Percentiles rank a stretch among this genome's conserved stretches.
Conservation (phyloP, 2,888 invertebrate genomes). For the Ennomos quercinarius region DNA sequence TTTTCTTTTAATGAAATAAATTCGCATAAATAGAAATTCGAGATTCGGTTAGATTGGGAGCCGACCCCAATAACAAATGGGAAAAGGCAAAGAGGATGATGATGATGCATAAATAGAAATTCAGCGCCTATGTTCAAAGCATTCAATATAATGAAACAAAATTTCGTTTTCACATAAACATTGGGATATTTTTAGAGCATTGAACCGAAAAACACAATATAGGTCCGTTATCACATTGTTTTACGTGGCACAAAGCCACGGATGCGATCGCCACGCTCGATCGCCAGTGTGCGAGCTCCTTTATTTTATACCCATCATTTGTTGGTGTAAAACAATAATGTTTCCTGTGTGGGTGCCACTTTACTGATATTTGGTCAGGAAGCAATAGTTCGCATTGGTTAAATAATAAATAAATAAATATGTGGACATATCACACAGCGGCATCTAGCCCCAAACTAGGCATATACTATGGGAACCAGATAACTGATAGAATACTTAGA, state of each 20-base stretch:
- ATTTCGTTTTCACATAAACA: constrained; percentile 14
- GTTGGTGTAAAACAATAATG: constrained; percentile 65
- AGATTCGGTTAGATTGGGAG: no score
- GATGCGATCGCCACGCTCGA: constrained; percentile 67
- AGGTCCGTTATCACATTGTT: constrained; percentile 62
- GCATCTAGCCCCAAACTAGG: no score
- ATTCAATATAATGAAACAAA: not conserved
- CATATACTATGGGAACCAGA: no score
- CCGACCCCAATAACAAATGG: no score
- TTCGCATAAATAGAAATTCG: no score
- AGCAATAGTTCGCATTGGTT: constrained; percentile 4
- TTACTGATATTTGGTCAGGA: constrained; percentile 10
- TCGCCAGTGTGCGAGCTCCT: constrained; percentile 62
- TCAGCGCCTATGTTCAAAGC: not conserved
- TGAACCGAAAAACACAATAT: constrained; percentile 48
- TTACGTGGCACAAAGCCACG: constrained; percentile 64
- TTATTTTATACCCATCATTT: constrained; percentile 55
- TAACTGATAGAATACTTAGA: no score
- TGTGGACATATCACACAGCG: no score
- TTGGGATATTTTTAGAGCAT: constrained; percentile 36
- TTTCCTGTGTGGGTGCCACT: constrained; percentile 53
- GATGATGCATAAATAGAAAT: no score
- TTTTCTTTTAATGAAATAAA: no score
- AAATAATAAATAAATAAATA: no score
- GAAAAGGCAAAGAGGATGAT: no score